A percentile compares a stretch with the other conserved stretches of the same genome.
These are phyloP conservation scores for Bradypus variegatus DNA, from an alignment of 2,797 vertebrate species.

Conservation along the genomic window DNA sequence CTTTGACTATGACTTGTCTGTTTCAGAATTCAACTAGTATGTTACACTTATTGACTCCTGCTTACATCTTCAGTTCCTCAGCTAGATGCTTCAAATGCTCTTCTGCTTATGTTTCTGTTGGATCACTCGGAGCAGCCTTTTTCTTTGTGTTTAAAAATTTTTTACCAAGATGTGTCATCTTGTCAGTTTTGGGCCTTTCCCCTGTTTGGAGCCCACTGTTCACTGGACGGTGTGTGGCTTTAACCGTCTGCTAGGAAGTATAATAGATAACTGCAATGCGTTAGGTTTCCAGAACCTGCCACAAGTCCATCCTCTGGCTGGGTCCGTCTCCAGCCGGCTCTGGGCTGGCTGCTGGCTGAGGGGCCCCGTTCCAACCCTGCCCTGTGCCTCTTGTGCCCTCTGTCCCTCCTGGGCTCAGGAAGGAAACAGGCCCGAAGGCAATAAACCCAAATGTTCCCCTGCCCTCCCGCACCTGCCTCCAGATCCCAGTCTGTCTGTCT, in stretches of 20 bases:
- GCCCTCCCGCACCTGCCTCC: neutral
- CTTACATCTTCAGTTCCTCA: rapidly evolving
- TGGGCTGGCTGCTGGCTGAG: neutral
- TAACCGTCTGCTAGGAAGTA: neutral
- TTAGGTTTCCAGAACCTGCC: neutral
- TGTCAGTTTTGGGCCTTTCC: neutral
- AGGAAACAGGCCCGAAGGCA: too few species aligned
- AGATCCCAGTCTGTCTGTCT: neutral
- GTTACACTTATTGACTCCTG: neutral
- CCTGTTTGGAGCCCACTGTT: neutral
- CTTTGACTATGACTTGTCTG: neutral
- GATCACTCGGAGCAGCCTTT: neutral
- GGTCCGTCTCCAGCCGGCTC: rapidly evolving
- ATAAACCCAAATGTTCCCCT: too few species aligned
- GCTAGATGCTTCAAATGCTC: neutral
- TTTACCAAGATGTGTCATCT: neutral
- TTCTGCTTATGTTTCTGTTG: neutral
- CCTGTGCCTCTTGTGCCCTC: neutral
- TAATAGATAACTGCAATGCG: rapidly evolving
- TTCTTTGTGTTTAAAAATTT: neutral
- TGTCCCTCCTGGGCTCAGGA: neutral
- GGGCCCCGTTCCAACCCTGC: rapidly evolving
- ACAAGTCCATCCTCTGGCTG: rapidly evolving
- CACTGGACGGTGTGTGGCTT: neutral
- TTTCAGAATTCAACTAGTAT: neutral